phyloP scores from a whole-genome alignment of 2,888 invertebrate genomes.

The Cerceris ruficornis region DNA sequence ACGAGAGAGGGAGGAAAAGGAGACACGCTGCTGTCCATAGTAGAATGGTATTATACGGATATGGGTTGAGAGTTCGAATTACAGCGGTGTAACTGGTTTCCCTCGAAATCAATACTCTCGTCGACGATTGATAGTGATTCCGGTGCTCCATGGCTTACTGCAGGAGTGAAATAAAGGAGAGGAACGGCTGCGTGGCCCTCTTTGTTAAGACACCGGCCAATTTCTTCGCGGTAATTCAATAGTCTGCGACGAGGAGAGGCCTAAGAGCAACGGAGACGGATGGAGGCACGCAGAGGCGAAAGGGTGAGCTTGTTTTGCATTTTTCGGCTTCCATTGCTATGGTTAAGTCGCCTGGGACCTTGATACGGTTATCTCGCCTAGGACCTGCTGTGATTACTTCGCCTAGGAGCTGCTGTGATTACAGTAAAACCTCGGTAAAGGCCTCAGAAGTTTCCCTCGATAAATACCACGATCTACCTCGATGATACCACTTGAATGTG shows the following conservation, averaged over 20 bases:
- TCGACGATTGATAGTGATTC: slow-evolving; percentile 54
- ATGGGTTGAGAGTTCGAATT: slow-evolving; percentile 49
- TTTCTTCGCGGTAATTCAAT: slow-evolving; percentile 28
- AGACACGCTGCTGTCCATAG: slow-evolving; percentile 16
- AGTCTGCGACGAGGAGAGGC: slow-evolving; percentile 22
- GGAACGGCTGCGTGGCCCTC: slow-evolving; percentile 21
- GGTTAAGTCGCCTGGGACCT: too few species aligned
- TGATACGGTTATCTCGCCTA: too few species aligned
- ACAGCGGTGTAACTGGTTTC: slow-evolving; percentile 52
- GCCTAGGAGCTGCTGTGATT: too few species aligned
- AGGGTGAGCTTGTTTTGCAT: slow-evolving; percentile 13
- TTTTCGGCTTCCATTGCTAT: too few species aligned
- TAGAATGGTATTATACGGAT: slow-evolving; percentile 46
- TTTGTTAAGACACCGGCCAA: slow-evolving; percentile 46
- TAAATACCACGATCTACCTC: too few species aligned
- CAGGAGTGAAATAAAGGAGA: slow-evolving; percentile 50
- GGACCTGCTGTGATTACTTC: too few species aligned
- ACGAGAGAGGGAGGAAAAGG: slow-evolving; percentile 16
- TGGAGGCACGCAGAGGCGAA: background rate
- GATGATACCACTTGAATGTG: too few species aligned
- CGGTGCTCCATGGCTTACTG: slow-evolving; percentile 15
- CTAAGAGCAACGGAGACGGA: slow-evolving; percentile 45
- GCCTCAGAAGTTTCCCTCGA: too few species aligned
- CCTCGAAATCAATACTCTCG: slow-evolving; percentile 57
- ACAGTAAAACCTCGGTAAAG: too few species aligned